Percentiles rank a stretch among this genome's conserved stretches.
Conservation (phyloP, 2,113 vertebrate species). For the Cichladusa arquata region DNA sequence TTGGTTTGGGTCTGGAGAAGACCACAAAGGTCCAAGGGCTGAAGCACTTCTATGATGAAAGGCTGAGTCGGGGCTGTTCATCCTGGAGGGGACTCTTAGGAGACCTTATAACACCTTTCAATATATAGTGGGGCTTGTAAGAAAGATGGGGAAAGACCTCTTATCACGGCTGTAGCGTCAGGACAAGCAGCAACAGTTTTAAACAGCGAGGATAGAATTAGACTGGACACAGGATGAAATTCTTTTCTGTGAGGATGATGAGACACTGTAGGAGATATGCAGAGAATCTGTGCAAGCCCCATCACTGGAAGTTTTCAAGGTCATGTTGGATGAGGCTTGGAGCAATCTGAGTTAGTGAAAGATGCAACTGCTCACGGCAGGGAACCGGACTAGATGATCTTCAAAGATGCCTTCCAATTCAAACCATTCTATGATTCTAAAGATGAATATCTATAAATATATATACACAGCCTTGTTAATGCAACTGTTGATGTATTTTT, state of each 20-base stretch:
- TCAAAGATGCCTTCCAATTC: neutral
- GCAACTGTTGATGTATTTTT: neutral
- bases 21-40: neutral
- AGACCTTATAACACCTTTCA: neutral
- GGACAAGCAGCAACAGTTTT: neutral
- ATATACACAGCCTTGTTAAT: neutral
- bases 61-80: neutral
- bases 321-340: neutral
- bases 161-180: neutral
- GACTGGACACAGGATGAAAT: neutral
- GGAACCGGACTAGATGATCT: neutral
- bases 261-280: neutral
- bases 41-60: neutral
- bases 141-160: neutral
- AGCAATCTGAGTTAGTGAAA: neutral
- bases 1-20: fast-evolving
- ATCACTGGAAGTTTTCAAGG: neutral
- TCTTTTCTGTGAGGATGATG: neutral
- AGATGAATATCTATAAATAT: neutral
- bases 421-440: neutral
- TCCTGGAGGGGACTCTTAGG: neutral
- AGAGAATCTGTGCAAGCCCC: neutral
- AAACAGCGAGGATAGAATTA: neutral
- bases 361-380: neutral
- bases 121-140: neutral